Percentiles rank a stretch among this genome's conserved stretches.
phyloP scores from a whole-genome alignment of 2,113 vertebrate genomes.

The Baryphthengus martii region DNA sequence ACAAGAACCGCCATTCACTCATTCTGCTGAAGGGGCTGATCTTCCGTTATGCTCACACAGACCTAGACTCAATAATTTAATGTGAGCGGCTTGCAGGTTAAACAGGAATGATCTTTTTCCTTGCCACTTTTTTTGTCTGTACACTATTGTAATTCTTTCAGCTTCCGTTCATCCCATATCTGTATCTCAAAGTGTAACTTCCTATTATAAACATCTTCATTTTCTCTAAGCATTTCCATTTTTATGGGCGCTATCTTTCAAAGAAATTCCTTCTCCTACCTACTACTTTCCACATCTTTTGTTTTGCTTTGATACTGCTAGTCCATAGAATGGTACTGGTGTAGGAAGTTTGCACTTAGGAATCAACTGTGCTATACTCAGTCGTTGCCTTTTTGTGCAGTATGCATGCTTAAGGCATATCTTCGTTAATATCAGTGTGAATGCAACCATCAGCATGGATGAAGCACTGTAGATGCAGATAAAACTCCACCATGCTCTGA shows the following conservation, averaged over 20 bases:
- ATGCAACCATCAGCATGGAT: background rate
- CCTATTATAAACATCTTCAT: background rate
- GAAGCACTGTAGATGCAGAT: background rate
- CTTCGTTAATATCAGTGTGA: background rate
- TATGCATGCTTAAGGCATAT: background rate
- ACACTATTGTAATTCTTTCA: background rate
- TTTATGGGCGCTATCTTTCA: background rate
- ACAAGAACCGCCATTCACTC: background rate
- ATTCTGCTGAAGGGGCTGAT: background rate
- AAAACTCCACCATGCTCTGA: background rate
- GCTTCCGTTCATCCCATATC: background rate
- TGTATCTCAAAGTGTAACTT: background rate
- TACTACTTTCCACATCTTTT: background rate
- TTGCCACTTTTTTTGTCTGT: background rate
- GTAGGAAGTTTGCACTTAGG: background rate
- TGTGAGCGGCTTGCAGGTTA: background rate
- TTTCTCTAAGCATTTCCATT: background rate
- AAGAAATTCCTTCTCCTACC: background rate
- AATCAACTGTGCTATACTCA: background rate
- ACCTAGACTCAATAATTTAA: background rate
- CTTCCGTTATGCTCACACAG: background rate
- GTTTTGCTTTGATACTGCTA: background rate
- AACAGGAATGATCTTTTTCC: background rate
- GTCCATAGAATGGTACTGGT: background rate
- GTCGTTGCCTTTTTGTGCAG: background rate